Conservation (phyloP, 2,113 vertebrate genomes). For the Murina feae region DNA sequence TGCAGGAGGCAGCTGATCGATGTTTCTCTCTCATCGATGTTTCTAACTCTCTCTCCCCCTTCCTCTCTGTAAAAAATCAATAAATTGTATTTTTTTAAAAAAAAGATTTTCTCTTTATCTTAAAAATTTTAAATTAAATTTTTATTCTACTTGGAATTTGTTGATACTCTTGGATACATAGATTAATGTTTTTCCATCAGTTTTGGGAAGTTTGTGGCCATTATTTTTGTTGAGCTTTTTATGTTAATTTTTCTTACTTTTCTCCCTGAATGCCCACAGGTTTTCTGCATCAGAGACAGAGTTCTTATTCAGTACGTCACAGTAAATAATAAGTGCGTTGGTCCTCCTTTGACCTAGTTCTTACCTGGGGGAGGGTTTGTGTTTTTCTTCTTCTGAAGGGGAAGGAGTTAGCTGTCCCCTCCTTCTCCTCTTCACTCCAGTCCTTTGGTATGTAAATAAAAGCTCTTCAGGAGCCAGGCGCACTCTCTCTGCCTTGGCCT, state of each 20-base stretch:
- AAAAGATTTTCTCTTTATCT: neutral
- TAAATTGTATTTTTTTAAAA: too few relatives aligned
- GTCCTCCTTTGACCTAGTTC: neutral
- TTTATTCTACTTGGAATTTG: neutral
- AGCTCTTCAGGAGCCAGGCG: neutral
- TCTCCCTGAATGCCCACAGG: neutral
- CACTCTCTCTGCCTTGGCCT: neutral
- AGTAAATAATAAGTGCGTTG: neutral
- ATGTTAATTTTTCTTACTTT: neutral
- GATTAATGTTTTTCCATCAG: neutral
- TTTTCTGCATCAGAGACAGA: neutral
- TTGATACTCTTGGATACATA: neutral
- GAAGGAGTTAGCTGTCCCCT: neutral
- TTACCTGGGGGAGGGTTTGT: neutral
- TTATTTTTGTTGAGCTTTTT: neutral
- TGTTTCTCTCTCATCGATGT: too few relatives aligned
- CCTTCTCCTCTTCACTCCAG: neutral
- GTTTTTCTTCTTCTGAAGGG: neutral
- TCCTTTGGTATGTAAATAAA: neutral
- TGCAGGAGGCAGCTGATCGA: too few relatives aligned
- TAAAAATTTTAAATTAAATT: neutral
- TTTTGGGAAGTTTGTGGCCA: neutral
- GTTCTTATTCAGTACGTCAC: neutral
- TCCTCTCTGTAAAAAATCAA: too few relatives aligned
- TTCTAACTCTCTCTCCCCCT: too few relatives aligned